A percentile compares a stretch with the other conserved stretches of the same genome.
phyloP scores from a whole-genome alignment of 2,888 invertebrate genomes.

The Crioceris asparagi region DNA sequence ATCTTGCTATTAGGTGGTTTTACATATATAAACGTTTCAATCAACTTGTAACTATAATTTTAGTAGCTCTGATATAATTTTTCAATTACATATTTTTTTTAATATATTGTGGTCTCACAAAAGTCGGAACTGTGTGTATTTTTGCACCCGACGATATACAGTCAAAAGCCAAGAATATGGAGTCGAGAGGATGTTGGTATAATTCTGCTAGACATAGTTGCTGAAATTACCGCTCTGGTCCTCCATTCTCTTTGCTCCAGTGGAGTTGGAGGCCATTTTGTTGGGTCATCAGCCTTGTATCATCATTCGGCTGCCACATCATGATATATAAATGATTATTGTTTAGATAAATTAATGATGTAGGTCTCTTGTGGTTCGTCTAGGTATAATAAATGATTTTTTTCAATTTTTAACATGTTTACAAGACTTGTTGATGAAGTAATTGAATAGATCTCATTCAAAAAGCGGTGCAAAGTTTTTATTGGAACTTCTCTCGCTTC shows the following conservation, averaged over 20 bases:
- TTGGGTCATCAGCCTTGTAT: no score
- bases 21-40: slow-evolving; percentile 24
- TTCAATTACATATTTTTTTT: slow-evolving; percentile 25
- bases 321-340: slow-evolving; percentile 33
- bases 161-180: slow-evolving; percentile 23
- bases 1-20: slow-evolving; percentile 26
- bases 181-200: slow-evolving; percentile 25
- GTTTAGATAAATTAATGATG: slow-evolving; percentile 37
- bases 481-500: no score
- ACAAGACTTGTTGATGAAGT: no score
- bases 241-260: slow-evolving; percentile 23
- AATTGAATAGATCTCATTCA: no score
- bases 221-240: slow-evolving; percentile 19
- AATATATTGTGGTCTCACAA: slow-evolving; percentile 56
- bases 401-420: no score
- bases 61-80: slow-evolving; percentile 19
- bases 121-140: no score
- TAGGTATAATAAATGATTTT: slow-evolving; percentile 33
- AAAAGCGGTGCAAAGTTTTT: no score
- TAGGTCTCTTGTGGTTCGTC: slow-evolving; percentile 38
- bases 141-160: no score
- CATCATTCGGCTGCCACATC: slow-evolving; percentile 28
- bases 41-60: slow-evolving; percentile 26
- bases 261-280: slow-evolving; percentile 31
- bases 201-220: no score